Evolutionary conservation across 1,140 invertebrate species (phyloP).

Genomic region (Berghia stephanieae): DNA sequence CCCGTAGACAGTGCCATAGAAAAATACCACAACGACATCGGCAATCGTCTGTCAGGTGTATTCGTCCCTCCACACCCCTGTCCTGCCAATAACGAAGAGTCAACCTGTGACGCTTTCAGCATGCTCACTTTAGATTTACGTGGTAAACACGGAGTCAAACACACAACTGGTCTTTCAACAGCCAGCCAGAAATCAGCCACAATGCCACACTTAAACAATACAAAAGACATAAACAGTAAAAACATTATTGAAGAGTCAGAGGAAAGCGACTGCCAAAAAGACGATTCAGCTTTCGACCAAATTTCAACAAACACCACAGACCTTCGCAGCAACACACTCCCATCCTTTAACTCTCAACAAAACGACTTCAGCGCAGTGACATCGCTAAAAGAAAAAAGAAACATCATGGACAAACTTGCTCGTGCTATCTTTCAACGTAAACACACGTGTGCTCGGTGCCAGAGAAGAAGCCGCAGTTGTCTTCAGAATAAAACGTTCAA

Average conservation of each 20-base stretch:
- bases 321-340: neutral
- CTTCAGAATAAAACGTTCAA: slow-evolving; percentile 20
- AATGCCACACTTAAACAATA: too few species aligned
- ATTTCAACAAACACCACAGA: neutral
- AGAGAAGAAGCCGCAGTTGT: slow-evolving; percentile 22
- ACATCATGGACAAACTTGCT: slow-evolving; percentile 19
- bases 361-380: neutral
- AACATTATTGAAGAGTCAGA: neutral
- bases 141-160: too few species aligned
- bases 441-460: slow-evolving; percentile 24
- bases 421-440: slow-evolving; percentile 24
- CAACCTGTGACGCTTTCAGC: neutral
- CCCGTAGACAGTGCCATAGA: slow-evolving; percentile 1
- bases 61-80: neutral
- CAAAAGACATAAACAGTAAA: neutral
- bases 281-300: neutral
- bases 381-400: neutral
- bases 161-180: too few species aligned
- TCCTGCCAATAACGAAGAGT: neutral
- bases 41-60: slow-evolving; percentile 18
- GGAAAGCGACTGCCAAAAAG: neutral
- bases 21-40: slow-evolving; percentile 31
- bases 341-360: neutral
- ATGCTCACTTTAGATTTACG: slow-evolving; percentile 23
- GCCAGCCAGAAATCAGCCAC: too few species aligned